phyloP scores from a whole-genome alignment of 2,797 vertebrate species.

The Ctenochaetus hawaiiensis region DNA sequence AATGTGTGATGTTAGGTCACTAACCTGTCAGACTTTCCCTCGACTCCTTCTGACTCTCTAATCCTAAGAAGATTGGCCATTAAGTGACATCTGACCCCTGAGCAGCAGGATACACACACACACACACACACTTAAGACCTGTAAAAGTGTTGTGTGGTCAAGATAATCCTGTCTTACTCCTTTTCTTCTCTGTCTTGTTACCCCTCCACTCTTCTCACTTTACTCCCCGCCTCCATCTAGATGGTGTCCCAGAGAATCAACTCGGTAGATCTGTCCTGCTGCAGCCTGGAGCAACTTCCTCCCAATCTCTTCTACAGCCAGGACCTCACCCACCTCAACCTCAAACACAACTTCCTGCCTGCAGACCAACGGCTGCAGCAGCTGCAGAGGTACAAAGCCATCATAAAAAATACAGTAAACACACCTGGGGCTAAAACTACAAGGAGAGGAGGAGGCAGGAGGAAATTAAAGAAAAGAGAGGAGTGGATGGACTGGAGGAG shows the following conservation, averaged over 20 bases:
- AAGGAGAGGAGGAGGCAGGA: constrained; percentile 4
- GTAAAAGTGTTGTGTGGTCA: constrained; percentile 30
- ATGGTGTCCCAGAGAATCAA: constrained; percentile 97
- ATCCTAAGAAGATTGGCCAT: constrained; percentile 72
- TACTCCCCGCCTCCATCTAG: constrained; percentile 74
- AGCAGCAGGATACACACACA: constrained; percentile 26
- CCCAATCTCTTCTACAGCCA: constrained; percentile 97
- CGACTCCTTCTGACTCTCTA: constrained; percentile 48
- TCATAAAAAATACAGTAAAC: constrained; percentile 36
- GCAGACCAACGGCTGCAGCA: constrained; percentile 88
- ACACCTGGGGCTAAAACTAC: constrained; percentile 32
- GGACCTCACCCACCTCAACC: constrained; percentile 98
- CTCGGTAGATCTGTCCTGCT: constrained; percentile 97
- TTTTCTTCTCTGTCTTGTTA: constrained; percentile 40
- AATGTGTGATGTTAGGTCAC: constrained; percentile 24
- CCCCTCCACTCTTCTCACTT: constrained; percentile 21
- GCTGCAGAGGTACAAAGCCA: constrained; percentile 90
- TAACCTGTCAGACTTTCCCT: constrained; percentile 56
- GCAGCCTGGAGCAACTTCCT: constrained; percentile 95
- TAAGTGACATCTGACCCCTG: constrained; percentile 65
- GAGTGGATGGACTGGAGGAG: constrained; percentile 2
- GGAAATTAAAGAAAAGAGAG: not conserved
- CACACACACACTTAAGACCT: constrained; percentile 34
- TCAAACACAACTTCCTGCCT: constrained; percentile 97
- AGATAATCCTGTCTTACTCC: constrained; percentile 68